Base-by-base conservation (phyloP, 2,113 vertebrate genomes). In the Gobius niger region DNA sequence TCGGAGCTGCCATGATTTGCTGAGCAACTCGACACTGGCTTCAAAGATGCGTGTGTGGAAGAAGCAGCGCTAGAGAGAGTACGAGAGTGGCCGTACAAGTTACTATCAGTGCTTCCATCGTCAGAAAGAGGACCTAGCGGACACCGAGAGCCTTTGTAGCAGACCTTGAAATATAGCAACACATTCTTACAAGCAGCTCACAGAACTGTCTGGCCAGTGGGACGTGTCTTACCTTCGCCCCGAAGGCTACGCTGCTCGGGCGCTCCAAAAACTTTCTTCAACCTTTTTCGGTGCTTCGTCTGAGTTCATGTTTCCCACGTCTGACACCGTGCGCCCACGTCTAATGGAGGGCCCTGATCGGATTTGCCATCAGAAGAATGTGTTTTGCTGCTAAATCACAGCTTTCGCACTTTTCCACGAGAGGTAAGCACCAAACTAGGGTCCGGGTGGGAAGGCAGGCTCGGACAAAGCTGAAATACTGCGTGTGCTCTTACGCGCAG, bases 341-440 rank as follows among this genome's bases (percentile, higher is more conserved):
- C 83, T 91, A 89, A 93, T 94, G 93, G 93, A 94, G 90, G 93
- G 92, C 82, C 91, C 91, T 56, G 91, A 89, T 50, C 89, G 92
- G 93, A 93, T 92, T 81, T 86, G 81, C 80, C 76, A 75, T 34
- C 75, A 68, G 77, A 81, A 92, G 84, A 88, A 93, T 92, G 92
- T 72, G 78, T 77, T 78, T 80, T 56, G 75, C 75, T 85, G 82
- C 86, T 93, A 73, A 84, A 34, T 76, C 82, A 44, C 83, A 73
- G 87, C 81, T 74, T 88, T 81, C 81, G 79, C 87, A 52, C 89
- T 88, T 84, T 90, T 81, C 89, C 68, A 71, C 75, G 66, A 90
- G 86, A 93, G 93, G 93, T 93, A 91, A 92, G 92, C 64, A 65
- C 49, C 49, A 51, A 53, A 9, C 16, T n/a, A 52, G 18, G 63